A percentile compares a stretch with the other conserved stretches of the same genome.
These are phyloP conservation scores for Notiomystis cincta DNA, from an alignment of 2,113 vertebrate genomes.

Conservation along the genomic window DNA sequence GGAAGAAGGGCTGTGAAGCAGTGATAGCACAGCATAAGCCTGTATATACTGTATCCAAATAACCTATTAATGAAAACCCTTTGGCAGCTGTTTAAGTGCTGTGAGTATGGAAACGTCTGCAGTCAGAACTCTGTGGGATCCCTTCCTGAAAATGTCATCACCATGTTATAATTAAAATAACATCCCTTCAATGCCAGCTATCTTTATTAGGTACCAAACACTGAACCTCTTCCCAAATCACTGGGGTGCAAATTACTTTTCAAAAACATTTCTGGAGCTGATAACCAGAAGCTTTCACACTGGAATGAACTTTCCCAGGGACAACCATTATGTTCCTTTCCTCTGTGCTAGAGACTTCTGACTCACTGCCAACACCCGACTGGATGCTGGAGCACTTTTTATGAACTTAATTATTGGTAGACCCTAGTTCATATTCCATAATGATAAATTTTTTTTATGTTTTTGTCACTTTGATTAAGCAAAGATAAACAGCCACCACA, in stretches of 20 bases:
- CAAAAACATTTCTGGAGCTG: constrained; percentile 16
- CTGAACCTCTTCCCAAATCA: constrained; percentile 54
- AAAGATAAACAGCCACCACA: not conserved
- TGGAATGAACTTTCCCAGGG: constrained; percentile 1
- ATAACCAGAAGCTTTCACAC: not conserved
- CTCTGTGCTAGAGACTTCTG: not conserved
- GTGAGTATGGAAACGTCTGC: constrained; percentile 25
- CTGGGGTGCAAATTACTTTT: constrained; percentile 38
- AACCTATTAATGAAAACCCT: constrained; percentile 34
- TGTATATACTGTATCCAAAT: constrained; percentile 12
- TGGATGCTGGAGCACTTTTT: not conserved
- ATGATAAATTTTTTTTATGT: not conserved
- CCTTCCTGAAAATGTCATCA: constrained; percentile 46
- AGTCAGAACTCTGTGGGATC: constrained; percentile 41
- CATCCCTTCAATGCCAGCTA: constrained; percentile 23
- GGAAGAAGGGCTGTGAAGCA: constrained; percentile 19
- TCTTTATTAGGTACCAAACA: constrained; percentile 40
- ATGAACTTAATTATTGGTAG: not conserved
- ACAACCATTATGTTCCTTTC: not conserved
- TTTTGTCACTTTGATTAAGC: not conserved
- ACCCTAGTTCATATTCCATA: not conserved
- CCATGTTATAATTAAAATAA: constrained; percentile 50
- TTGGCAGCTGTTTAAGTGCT: constrained; percentile 52
- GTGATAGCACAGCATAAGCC: constrained; percentile 7
- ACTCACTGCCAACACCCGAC: not conserved